phyloP scores from a whole-genome alignment of 2,113 vertebrate species.

The Procapra przewalskii region DNA sequence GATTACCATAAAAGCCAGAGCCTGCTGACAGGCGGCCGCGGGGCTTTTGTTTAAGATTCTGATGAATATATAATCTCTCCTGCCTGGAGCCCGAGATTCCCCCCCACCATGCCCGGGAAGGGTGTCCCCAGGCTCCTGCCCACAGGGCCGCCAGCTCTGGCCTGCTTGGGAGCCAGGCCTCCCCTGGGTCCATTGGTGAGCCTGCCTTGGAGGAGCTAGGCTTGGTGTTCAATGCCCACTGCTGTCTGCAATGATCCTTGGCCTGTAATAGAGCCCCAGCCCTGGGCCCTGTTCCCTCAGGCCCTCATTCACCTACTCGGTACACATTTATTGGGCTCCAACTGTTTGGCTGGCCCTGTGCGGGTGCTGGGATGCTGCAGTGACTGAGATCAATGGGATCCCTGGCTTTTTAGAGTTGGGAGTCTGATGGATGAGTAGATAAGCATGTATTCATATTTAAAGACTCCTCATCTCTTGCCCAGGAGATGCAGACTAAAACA shows the following conservation, averaged over 20 bases:
- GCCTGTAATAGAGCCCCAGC: not conserved
- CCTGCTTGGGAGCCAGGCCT: not conserved
- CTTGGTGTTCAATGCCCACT: not conserved
- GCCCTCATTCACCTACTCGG: fast-evolving
- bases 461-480: not conserved
- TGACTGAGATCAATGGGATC: fast-evolving
- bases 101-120: not conserved
- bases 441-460: not conserved
- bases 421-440: not conserved
- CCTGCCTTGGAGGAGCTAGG: too few species aligned
- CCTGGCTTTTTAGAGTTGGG: not conserved
- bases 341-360: fast-evolving
- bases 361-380: fast-evolving
- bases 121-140: not conserved
- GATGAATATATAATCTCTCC: conserved; percentile 58
- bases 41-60: conserved; percentile 78
- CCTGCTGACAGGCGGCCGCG: conserved; percentile 64
- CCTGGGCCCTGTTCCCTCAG: fast-evolving
- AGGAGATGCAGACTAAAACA: not conserved
- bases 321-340: not conserved
- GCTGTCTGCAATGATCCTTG: fast-evolving
- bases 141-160: fast-evolving
- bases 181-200: not conserved
- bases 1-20: conserved; percentile 80
- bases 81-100: not conserved